These are phyloP conservation scores for Diadema setosum DNA, from an alignment of 35 echinoderm and acorn worm species.

Conservation along the genomic window DNA sequence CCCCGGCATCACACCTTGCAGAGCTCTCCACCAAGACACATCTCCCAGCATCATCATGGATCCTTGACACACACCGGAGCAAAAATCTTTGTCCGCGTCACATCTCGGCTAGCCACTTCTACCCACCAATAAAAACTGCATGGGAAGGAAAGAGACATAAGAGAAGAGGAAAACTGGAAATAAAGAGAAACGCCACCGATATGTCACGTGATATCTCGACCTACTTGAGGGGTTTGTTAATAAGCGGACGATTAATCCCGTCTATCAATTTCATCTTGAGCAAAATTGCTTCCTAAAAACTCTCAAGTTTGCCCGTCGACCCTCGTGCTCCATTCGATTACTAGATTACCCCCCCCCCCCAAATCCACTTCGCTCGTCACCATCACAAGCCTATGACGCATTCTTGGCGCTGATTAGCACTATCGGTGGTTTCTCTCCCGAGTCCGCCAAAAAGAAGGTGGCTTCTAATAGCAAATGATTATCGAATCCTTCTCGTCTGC, in stretches of 20 bases:
- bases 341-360: neutral
- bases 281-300: neutral
- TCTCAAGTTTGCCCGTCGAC: no score
- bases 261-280: constrained; percentile 8
- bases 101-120: no score
- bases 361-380: neutral
- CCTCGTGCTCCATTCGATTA: neutral
- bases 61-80: no score
- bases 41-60: no score
- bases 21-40: neutral
- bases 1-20: neutral
- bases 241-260: neutral
- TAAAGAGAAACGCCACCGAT: neutral
- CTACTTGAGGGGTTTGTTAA: neutral
- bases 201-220: neutral
- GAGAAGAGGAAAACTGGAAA: no score
- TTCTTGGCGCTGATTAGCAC: no score
- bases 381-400: neutral
- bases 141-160: no score
- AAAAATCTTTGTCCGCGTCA: no score
- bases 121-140: no score
- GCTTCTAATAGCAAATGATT: neutral
- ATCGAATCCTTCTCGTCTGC: neutral
- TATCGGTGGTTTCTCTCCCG: no score
- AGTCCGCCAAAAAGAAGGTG: no score